A percentile compares a stretch with the other conserved stretches of the same genome.
phyloP scores from a whole-genome alignment of 2,113 vertebrate species.

The Miniopterus natalensis region DNA sequence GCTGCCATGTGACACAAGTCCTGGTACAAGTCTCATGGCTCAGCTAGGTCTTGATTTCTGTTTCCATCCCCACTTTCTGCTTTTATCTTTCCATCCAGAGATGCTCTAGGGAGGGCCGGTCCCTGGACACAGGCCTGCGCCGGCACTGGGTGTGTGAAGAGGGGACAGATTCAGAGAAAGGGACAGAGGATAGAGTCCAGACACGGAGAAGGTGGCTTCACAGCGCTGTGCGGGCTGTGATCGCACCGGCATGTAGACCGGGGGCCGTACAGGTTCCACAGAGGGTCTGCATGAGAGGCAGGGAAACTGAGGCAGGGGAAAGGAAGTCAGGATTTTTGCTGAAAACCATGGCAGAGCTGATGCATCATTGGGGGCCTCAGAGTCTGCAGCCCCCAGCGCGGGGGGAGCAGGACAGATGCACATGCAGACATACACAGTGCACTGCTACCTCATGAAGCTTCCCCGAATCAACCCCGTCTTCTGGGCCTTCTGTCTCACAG shows the following conservation, averaged over 20 bases:
- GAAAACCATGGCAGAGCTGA: not conserved
- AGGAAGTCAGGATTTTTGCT: not conserved
- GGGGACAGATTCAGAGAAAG: not conserved
- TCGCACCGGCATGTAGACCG: not conserved
- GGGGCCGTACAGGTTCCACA: not conserved
- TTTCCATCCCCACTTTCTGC: not conserved
- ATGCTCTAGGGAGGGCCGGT: not conserved
- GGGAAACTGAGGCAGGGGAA: not conserved
- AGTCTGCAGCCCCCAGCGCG: not conserved
- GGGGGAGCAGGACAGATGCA: not conserved
- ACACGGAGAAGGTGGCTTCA: not conserved
- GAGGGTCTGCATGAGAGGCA: too few relatives aligned
- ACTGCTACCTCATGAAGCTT: not conserved
- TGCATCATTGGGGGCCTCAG: not conserved
- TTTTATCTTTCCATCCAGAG: not conserved
- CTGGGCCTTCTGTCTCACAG: not conserved
- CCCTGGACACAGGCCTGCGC: not conserved
- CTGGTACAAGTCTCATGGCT: not conserved
- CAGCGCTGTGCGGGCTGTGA: not conserved
- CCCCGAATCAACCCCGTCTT: not conserved
- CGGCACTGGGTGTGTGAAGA: not conserved
- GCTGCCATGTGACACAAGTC: not conserved
- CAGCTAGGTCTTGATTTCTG: not conserved
- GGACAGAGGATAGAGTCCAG: not conserved
- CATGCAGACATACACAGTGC: fast-evolving